A percentile compares a stretch with the other conserved stretches of the same genome.
These are phyloP conservation scores for Beroe ovata DNA, from an alignment of 37 sponge, comb jelly and placozoan species.

Conservation along the genomic window DNA sequence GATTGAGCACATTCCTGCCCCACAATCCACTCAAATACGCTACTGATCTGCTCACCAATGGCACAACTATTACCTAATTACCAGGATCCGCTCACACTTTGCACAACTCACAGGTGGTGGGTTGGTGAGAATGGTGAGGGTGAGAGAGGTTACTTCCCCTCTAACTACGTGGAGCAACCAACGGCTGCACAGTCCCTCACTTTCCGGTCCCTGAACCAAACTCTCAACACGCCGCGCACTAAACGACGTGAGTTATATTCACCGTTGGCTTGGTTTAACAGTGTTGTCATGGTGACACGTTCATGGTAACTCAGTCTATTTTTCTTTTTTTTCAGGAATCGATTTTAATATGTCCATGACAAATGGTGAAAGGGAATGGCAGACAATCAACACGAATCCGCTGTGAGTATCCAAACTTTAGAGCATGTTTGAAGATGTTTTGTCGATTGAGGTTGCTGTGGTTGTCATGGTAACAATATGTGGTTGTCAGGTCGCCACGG, in stretches of 20 bases:
- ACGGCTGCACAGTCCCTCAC: slow-evolving; percentile 23
- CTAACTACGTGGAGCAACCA: neutral
- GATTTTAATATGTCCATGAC: slow-evolving; percentile 63
- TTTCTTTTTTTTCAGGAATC: neutral
- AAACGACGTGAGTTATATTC: slow-evolving; percentile 29
- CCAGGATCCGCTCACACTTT: no score
- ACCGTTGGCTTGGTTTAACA: no score
- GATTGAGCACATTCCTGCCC: neutral
- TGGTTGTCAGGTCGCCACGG: neutral
- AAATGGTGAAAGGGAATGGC: slow-evolving; percentile 59
- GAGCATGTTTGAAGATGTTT: neutral
- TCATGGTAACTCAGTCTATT: no score
- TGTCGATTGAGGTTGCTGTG: neutral
- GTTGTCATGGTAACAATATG: neutral
- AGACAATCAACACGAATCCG: slow-evolving; percentile 17
- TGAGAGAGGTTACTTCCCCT: neutral
- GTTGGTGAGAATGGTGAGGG: slow-evolving; percentile 4
- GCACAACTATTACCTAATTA: no score
- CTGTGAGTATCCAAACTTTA: no score
- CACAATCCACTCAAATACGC: neutral
- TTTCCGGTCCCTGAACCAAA: neutral
- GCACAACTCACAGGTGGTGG: slow-evolving; percentile 41
- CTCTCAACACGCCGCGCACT: neutral
- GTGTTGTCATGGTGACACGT: no score
- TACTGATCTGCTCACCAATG: no score